Conservation (phyloP, 1,140 invertebrate genomes). For the Cydia amplana region DNA sequence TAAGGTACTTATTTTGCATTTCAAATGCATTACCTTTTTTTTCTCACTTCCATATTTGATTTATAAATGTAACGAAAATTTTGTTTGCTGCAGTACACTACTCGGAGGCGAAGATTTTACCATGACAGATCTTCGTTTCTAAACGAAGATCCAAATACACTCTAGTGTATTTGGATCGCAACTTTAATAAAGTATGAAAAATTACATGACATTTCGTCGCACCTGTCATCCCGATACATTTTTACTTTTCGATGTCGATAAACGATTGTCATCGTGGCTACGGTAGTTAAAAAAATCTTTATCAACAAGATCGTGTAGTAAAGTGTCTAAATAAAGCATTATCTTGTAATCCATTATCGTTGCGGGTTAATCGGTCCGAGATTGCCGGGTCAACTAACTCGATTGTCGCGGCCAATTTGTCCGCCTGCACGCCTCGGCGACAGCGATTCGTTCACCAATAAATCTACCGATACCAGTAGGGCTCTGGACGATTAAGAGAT, state of each 20-base stretch:
- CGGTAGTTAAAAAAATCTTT: background rate
- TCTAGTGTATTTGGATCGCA: too few relatives aligned
- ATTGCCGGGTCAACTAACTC: conserved; percentile 74
- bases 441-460: conserved; percentile 45
- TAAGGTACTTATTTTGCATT: background rate
- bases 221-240: too few relatives aligned
- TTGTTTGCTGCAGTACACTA: background rate
- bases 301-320: background rate
- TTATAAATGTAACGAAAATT: background rate
- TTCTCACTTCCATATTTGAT: background rate
- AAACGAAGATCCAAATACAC: too few relatives aligned
- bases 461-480: conserved; percentile 16
- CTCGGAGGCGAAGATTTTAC: too few relatives aligned
- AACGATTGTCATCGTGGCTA: too few relatives aligned
- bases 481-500: conserved; percentile 11
- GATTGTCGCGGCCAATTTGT: conserved; percentile 74
- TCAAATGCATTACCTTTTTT: background rate
- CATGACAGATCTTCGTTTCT: background rate
- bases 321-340: background rate
- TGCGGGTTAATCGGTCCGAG: conserved; percentile 53
- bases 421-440: conserved; percentile 50
- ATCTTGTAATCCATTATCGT: conserved; percentile 26
- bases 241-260: too few relatives aligned
- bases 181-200: too few relatives aligned
- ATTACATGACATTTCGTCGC: too few relatives aligned